Conservation (phyloP, 1,140 invertebrate species). For the Lutraria rhynchaena region DNA sequence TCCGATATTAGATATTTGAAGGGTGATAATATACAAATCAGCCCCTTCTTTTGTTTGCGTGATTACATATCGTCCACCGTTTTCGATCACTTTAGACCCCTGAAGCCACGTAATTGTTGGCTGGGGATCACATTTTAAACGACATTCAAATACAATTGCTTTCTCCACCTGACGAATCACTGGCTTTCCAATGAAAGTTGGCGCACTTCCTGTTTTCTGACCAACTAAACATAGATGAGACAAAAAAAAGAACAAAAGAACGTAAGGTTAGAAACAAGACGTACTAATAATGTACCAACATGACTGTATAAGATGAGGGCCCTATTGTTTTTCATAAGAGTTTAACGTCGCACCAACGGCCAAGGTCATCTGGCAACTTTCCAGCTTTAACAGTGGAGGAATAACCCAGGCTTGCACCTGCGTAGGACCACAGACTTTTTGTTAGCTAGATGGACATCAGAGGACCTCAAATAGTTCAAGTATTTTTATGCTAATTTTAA, state of each 20-base stretch:
- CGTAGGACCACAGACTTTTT: too few relatives aligned
- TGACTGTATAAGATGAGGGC: too few relatives aligned
- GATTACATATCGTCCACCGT: conserved; percentile 96
- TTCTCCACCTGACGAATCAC: conserved; percentile 93
- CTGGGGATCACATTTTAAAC: conserved; percentile 96
- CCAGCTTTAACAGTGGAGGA: too few relatives aligned
- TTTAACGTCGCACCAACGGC: too few relatives aligned
- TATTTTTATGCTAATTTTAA: too few relatives aligned
- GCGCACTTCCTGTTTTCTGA: conserved; percentile 86
- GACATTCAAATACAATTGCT: conserved; percentile 96
- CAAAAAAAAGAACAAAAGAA: conserved; percentile 28
- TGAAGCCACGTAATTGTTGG: conserved; percentile 96
- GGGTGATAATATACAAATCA: conserved; percentile 90
- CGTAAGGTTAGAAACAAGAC: too few relatives aligned
- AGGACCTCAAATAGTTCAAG: too few relatives aligned
- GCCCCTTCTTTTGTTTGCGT: conserved; percentile 88
- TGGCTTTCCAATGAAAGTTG: conserved; percentile 97
- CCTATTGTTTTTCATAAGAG: too few relatives aligned
- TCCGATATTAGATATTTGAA: conserved; percentile 97
- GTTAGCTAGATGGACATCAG: too few relatives aligned
- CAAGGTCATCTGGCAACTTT: too few relatives aligned
- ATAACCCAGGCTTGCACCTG: too few relatives aligned
- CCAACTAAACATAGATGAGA: conserved; percentile 13
- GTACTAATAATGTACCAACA: too few relatives aligned
- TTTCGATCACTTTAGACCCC: conserved; percentile 93